phyloP scores from a whole-genome alignment of 1,140 invertebrate genomes.

The Whitmania pigra region DNA sequence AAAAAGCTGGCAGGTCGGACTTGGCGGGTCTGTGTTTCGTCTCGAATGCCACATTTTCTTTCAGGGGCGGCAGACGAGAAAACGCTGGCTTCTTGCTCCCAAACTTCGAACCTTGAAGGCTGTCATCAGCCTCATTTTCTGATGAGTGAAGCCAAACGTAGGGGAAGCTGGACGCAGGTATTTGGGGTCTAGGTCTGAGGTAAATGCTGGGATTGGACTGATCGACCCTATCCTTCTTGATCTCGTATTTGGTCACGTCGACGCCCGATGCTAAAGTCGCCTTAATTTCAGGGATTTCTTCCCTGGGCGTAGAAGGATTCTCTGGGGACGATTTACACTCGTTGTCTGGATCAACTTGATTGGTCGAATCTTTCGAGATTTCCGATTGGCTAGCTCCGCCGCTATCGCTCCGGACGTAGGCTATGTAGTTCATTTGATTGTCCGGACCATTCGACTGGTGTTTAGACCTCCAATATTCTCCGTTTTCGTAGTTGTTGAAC shows the following conservation, averaged over 20 bases:
- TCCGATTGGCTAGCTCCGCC: background rate
- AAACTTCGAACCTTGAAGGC: no score
- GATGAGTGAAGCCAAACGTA: background rate
- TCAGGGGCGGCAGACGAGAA: no score
- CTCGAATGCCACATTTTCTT: no score
- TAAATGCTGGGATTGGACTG: conserved; percentile 2
- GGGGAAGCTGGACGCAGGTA: background rate
- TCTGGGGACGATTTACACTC: background rate
- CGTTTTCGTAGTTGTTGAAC: background rate
- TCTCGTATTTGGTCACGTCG: conserved; percentile 6
- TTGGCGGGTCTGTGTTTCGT: no score
- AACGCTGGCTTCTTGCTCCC: no score
- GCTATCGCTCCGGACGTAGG: background rate
- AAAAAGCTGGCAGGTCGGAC: no score
- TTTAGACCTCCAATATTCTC: background rate
- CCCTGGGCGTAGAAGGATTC: background rate
- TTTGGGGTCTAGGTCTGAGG: background rate
- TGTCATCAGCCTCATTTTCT: background rate
- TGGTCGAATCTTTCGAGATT: background rate
- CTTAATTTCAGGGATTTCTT: background rate
- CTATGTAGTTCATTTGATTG: background rate
- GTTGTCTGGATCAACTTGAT: background rate
- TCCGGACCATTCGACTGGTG: background rate
- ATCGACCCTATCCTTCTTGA: background rate
- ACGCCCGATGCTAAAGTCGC: background rate